Evolutionary conservation across 2,113 vertebrate species (phyloP).

Genomic region (Dromiciops gliroides): DNA sequence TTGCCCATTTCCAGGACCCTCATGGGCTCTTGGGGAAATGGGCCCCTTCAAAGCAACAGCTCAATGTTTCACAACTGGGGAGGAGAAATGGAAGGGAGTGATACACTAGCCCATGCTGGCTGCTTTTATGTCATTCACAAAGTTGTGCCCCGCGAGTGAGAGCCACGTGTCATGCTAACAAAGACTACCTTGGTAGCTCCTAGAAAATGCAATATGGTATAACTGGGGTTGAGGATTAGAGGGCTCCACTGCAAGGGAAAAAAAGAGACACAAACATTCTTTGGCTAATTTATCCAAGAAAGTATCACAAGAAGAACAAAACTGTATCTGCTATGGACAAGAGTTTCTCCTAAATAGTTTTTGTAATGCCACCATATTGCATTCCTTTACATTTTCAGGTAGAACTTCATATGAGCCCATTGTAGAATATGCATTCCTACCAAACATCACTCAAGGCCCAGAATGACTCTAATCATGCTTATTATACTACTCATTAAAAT

Average conservation of each 20-base stretch:
- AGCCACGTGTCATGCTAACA: constrained; percentile 85
- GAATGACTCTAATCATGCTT: background rate
- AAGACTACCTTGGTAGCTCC: constrained; percentile 97
- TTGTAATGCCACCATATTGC: background rate
- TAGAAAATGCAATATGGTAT: constrained; percentile 99
- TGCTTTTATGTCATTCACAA: constrained; percentile 28
- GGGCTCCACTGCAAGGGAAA: constrained; percentile 97
- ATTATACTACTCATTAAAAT: background rate
- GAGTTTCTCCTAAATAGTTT: background rate
- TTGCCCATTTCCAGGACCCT: constrained; percentile 52
- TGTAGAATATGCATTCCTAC: background rate
- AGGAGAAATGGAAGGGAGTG: constrained; percentile 72
- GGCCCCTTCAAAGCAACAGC: constrained; percentile 71
- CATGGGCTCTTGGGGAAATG: constrained; percentile 58
- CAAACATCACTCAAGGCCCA: background rate
- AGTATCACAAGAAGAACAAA: constrained; percentile 38
- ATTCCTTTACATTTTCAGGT: background rate
- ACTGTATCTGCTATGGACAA: background rate
- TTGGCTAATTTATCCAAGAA: constrained; percentile 69
- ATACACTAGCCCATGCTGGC: constrained; percentile 80
- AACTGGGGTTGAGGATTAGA: constrained; percentile 99
- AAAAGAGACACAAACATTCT: constrained; percentile 75
- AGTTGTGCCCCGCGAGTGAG: constrained; percentile 82
- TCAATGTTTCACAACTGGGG: constrained; percentile 59
- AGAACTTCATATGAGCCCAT: background rate